These are phyloP conservation scores for Nyctibius bracteatus DNA, from an alignment of 2,113 vertebrate genomes.

Conservation along the genomic window DNA sequence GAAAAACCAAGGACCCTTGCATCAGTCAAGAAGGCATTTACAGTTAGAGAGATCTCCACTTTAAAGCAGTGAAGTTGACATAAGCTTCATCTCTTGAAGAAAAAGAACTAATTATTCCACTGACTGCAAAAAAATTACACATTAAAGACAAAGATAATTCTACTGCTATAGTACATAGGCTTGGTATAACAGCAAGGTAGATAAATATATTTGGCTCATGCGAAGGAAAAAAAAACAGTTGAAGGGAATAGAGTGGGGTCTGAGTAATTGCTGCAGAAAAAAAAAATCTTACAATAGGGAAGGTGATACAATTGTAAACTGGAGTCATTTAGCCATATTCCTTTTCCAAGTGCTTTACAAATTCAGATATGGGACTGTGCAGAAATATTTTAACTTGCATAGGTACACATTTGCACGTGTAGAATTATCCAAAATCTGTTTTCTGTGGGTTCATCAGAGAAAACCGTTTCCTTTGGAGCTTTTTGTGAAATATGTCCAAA, in stretches of 20 bases:
- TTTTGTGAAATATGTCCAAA: background rate
- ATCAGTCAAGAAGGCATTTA: background rate
- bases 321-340: background rate
- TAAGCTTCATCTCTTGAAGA: background rate
- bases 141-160: constrained; percentile 12
- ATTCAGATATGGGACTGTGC: background rate
- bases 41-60: background rate
- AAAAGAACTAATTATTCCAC: constrained; percentile 49
- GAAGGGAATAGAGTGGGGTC: background rate
- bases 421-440: background rate
- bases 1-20: background rate
- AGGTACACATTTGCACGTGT: background rate
- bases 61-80: background rate
- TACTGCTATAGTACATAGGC: background rate
- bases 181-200: background rate
- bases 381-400: background rate
- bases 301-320: background rate
- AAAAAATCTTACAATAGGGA: background rate
- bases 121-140: constrained; percentile 19
- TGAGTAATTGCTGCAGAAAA: background rate
- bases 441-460: background rate
- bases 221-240: background rate
- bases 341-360: background rate
- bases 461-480: background rate
- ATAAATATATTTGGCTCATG: background rate